These are phyloP conservation scores for Steinernema scapterisci DNA, from an alignment of 2,888 invertebrate genomes.

Conservation along the genomic window DNA sequence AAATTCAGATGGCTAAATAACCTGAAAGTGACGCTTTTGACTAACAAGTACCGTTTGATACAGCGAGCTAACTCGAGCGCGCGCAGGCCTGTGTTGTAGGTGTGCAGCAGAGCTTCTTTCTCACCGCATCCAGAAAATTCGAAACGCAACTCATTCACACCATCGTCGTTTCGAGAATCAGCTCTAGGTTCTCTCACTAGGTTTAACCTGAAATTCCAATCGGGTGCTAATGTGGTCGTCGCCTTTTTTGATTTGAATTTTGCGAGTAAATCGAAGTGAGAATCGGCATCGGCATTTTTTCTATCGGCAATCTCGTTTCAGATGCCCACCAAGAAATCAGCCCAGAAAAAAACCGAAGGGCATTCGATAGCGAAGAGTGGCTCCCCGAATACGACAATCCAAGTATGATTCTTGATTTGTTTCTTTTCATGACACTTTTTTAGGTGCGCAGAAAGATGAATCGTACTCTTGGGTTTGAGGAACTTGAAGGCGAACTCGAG, in stretches of 20 bases:
- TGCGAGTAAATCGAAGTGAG: background rate
- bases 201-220: too few species aligned
- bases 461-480: background rate
- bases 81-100: background rate
- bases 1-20: conserved; percentile 11
- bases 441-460: background rate
- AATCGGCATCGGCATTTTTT: too few species aligned
- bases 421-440: background rate
- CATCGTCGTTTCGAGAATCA: too few species aligned
- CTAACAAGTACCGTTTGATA: too few species aligned
- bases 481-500: background rate
- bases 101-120: too few species aligned
- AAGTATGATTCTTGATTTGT: background rate
- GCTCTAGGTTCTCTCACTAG: too few species aligned
- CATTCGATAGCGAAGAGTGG: background rate
- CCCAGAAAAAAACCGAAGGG: too few species aligned
- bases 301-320: background rate
- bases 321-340: too few species aligned
- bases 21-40: background rate
- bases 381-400: background rate
- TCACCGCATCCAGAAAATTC: too few species aligned
- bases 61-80: background rate
- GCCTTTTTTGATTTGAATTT: background rate
- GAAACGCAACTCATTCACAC: too few species aligned
- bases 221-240: too few species aligned